phyloP scores from a whole-genome alignment of 2,113 vertebrate genomes.

The Phoenicopterus ruber region DNA sequence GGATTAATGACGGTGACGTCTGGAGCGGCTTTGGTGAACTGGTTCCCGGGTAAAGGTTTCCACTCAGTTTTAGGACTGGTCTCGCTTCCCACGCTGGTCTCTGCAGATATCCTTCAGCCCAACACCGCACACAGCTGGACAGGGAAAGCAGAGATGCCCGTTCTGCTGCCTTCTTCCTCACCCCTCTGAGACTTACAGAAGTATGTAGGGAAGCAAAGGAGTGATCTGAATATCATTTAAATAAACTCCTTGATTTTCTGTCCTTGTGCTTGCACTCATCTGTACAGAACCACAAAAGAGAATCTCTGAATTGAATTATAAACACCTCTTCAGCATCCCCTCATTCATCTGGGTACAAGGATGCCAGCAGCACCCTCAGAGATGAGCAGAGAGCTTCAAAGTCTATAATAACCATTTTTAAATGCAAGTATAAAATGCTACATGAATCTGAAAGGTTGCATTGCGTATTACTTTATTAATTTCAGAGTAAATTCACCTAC shows the following conservation, averaged over 20 bases:
- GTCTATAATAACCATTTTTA: background rate
- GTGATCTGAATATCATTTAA: background rate
- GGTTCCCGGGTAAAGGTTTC: rapidly evolving
- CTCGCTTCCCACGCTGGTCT: background rate
- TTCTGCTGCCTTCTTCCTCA: background rate
- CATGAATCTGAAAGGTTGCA: background rate
- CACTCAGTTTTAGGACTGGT: background rate
- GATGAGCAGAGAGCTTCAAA: background rate
- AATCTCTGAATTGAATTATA: background rate
- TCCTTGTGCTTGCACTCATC: background rate
- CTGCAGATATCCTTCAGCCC: background rate
- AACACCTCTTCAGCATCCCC: background rate
- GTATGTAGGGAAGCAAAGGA: background rate
- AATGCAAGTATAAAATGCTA: background rate
- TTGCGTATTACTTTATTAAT: background rate
- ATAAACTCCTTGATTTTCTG: background rate
- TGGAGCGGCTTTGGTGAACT: background rate
- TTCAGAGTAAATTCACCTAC: background rate
- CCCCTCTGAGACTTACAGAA: background rate
- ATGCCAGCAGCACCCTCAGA: background rate
- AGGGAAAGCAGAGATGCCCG: background rate
- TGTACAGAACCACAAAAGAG: background rate
- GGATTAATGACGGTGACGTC: background rate
- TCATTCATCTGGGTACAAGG: background rate
- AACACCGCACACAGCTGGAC: background rate